These are phyloP conservation scores for Tetragonisca angustula DNA, from an alignment of 2,888 invertebrate species.

Conservation along the genomic window DNA sequence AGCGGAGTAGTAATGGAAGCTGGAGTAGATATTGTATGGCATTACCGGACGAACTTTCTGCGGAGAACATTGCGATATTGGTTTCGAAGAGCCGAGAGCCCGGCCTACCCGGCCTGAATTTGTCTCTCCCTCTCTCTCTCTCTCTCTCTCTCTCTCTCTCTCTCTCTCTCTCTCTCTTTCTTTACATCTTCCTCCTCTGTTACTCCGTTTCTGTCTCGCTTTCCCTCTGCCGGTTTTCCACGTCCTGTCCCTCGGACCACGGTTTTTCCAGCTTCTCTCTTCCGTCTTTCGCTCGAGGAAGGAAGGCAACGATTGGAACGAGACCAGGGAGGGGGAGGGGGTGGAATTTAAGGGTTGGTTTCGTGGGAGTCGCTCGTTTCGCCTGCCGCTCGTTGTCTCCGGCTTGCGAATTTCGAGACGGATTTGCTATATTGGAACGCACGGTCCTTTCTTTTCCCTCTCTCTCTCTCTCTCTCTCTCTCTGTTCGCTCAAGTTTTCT, in stretches of 20 bases:
- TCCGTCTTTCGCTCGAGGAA: conserved; percentile 45
- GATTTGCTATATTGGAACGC: conserved; percentile 10
- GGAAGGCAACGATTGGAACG: conserved; percentile 49
- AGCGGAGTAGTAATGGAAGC: conserved; percentile 83
- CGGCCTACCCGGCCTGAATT: conserved; percentile 58
- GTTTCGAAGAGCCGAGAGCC: conserved; percentile 75
- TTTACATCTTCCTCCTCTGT: too few relatives aligned
- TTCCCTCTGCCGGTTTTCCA: conserved; percentile 16
- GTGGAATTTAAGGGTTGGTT: conserved; percentile 48
- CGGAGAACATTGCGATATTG: conserved; percentile 82
- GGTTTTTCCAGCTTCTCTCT: conserved; percentile 45
- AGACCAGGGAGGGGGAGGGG: conserved; percentile 10
- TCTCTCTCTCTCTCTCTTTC: not conserved
- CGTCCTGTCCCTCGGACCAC: conserved; percentile 17
- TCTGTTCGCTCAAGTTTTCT: too few relatives aligned
- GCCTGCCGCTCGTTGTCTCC: conserved; percentile 15
- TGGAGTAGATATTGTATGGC: conserved; percentile 83
- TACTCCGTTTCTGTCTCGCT: conserved; percentile 44
- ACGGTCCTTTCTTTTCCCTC: not conserved
- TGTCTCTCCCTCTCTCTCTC: conserved; percentile 37
- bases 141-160: not conserved
- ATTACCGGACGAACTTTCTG: conserved; percentile 82
- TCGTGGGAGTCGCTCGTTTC: conserved; percentile 28
- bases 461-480: too few relatives aligned
- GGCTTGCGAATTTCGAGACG: conserved; percentile 27